Evolutionary conservation across 2,888 invertebrate genomes (phyloP), one percentile per base, ranked within the genome.

Genomic region (Parapristionchus giblindavisi): DNA sequence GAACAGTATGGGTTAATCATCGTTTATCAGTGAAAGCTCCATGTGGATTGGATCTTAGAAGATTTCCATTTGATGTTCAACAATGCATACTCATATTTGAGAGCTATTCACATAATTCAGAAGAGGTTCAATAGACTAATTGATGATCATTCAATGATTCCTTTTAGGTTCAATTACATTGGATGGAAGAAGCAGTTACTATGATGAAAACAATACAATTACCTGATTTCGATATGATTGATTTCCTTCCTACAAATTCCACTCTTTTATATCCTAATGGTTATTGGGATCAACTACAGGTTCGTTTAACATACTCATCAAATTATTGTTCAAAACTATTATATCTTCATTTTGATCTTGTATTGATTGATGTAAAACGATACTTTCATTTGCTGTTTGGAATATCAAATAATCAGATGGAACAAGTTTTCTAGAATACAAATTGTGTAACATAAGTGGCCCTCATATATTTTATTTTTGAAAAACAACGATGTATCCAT

Each of bases 1-100:
- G 88, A 34, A 87, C 87, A 27, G 83, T 88, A 3, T 88, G 88
- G 88, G 79, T 86, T 58, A 88, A 88, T 72, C 87, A 88, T 76
- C 85, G 88, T 6, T 77, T 88, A 66, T 80, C 82, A 11, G 87
- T 88, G 60, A 87, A 87, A 74, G 86, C 88, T 1, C 88, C 88
- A 8, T 88, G 88, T 77, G 83, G 82, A 72, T 75, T 86, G 34
- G 85, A 85, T 70, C 77, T 88, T 21, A 78, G 88, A 34, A 80
- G 84, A 34, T 88, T 88, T 68, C 88, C 88, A 1, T 88, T 88
- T 68, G 88, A 88, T 77, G 84, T 79, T 2, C 83, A 85, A 71
- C 72, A 32, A n/a, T 81, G 85, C 72, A 78, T 79, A 34, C 81
- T 88, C 21, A 80, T 86, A n/a, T 86, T 88, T 76, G 88, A 88